Percentiles rank a stretch among this genome's conserved stretches.
phyloP scores from a whole-genome alignment of 2,113 vertebrate species.

The Meriones unguiculatus region DNA sequence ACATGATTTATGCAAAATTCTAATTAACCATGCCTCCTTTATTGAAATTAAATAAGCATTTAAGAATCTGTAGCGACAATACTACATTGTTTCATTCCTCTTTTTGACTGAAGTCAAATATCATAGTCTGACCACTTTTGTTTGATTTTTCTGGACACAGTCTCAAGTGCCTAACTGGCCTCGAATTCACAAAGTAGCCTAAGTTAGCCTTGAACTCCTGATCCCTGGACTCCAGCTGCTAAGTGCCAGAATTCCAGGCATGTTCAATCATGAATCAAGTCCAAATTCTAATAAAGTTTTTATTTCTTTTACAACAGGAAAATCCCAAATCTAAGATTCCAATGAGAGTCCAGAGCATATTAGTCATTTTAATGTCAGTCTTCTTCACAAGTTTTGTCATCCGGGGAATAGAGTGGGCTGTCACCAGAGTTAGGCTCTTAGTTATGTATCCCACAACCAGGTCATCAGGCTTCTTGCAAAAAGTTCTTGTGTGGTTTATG shows the following conservation, averaged over 20 bases:
- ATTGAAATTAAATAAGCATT: background rate
- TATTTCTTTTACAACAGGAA: conserved; percentile 4
- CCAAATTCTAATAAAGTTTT: background rate
- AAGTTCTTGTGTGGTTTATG: conserved; percentile 26
- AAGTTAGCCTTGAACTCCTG: background rate
- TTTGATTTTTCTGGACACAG: background rate
- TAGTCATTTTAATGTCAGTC: background rate
- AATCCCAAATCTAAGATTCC: background rate
- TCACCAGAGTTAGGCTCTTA: background rate
- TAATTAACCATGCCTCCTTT: background rate
- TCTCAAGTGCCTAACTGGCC: background rate
- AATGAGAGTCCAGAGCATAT: background rate
- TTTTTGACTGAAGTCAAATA: conserved; percentile 37
- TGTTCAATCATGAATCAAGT: background rate
- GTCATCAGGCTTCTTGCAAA: conserved; percentile 28
- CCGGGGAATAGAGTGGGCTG: background rate
- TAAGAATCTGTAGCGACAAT: background rate
- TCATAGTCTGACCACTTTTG: background rate
- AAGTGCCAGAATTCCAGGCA: background rate
- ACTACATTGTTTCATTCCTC: background rate
- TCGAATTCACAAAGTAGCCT: background rate
- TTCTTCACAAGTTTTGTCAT: conserved; percentile 54
- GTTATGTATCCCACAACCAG: conserved; percentile 21
- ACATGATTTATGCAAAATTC: background rate
- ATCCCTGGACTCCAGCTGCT: background rate